These are phyloP conservation scores for Ophioninae sp. DNA, from an alignment of 2,888 invertebrate genomes.

Conservation along the genomic window DNA sequence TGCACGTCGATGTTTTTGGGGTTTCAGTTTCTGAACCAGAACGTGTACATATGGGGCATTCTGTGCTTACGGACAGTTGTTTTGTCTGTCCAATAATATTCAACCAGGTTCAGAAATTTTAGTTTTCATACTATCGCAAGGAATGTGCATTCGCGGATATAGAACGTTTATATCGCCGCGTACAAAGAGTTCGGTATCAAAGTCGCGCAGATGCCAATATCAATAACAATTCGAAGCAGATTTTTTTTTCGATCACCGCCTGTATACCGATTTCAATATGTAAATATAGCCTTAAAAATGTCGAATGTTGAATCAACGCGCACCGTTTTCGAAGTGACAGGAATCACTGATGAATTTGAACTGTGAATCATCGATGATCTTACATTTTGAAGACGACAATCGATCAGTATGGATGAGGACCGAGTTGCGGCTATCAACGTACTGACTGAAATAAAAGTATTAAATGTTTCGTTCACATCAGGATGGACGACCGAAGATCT, in stretches of 20 bases:
- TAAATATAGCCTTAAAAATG: constrained; percentile 52
- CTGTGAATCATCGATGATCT: constrained; percentile 15
- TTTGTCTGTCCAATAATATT: not conserved
- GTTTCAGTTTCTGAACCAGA: not conserved
- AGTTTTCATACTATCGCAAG: not conserved
- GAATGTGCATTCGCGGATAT: not conserved
- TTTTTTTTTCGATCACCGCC: not conserved
- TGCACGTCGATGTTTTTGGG: too few relatives aligned
- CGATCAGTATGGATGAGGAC: constrained; percentile 72
- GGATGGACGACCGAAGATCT: constrained; percentile 76
- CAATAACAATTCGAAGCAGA: not conserved
- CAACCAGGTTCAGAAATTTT: not conserved
- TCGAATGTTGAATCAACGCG: constrained; percentile 5
- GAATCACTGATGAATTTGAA: constrained; percentile 19
- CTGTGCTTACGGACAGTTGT: not conserved
- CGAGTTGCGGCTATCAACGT: constrained; percentile 71
- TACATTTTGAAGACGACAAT: not conserved
- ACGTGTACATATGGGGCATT: constrained; percentile 31
- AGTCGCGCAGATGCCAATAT: not conserved
- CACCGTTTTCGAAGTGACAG: constrained; percentile 29
- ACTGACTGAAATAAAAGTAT: constrained; percentile 72
- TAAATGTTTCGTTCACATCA: constrained; percentile 69
- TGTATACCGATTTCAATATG: constrained; percentile 5
- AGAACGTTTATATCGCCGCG: not conserved
- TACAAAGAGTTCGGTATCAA: not conserved